Base-by-base conservation (phyloP, 1,140 invertebrate species). In the Copidosoma floridanum region DNA sequence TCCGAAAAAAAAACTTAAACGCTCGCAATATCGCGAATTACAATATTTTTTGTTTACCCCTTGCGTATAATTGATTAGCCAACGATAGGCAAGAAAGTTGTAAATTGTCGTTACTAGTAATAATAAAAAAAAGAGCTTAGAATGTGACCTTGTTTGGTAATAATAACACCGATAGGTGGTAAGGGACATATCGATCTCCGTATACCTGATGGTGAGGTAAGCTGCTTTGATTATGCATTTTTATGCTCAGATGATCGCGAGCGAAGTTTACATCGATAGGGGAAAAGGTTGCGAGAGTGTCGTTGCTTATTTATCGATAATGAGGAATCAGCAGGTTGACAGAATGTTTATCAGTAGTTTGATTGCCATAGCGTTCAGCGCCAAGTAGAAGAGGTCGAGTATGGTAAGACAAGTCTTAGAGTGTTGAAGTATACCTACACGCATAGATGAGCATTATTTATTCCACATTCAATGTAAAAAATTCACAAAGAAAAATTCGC, bases 111-210 rank as follows among this genome's bases (percentile, higher is more conserved):
- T 43, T 54, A n/a, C n/a, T n/a, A n/a, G n/a, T n/a, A n/a, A n/a
- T n/a, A n/a, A n/a, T n/a, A n/a, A n/a, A n/a, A 43, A 14, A 43
- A 54, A 43, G 10, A 2, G 37, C 10, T 4, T 12, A 44, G 44
- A 48, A 27, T 6, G 21, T 10, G 20, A n/a, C n/a, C n/a, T n/a
- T n/a, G n/a, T n/a, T n/a, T n/a, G n/a, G n/a, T n/a, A n/a, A n/a
- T n/a, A n/a, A n/a, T n/a, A n/a, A n/a, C n/a, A n/a, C n/a, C n/a
- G n/a, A n/a, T n/a, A n/a, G n/a, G n/a, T n/a, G n/a, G n/a, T n/a
- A n/a, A n/a, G n/a, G n/a, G n/a, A n/a, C n/a, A n/a, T n/a, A n/a
- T 63, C 21, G 63, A 67, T 69, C 57, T 14, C 68, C 60, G 44
- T 68, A 62, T 48, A 62, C 65, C 41, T 65, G 67, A 69, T 67